Conservation (phyloP, 2,888 invertebrate genomes). For the Chydorus sphaericus region DNA sequence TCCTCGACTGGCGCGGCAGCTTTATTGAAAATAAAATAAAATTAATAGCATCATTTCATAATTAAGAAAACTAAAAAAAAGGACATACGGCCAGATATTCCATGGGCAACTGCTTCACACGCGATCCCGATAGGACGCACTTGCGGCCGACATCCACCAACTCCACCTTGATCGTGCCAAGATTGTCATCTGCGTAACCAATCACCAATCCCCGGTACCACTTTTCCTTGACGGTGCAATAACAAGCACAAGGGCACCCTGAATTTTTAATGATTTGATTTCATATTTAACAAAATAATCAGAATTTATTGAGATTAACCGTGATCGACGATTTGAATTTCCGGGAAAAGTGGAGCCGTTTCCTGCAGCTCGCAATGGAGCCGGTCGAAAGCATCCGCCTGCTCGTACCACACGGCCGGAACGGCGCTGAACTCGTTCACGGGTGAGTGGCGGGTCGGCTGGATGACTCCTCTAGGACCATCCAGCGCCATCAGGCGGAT, state of each 20-base stretch:
- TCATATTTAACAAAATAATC: not conserved
- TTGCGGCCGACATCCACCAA: not conserved
- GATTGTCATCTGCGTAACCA: not conserved
- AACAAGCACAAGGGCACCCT: not conserved
- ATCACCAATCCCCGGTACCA: not conserved
- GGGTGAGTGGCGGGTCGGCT: not conserved
- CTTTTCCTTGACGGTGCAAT: not conserved
- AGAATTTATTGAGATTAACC: not conserved
- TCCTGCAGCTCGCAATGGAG: not conserved
- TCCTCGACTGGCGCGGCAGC: too few species aligned
- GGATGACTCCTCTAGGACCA: not conserved
- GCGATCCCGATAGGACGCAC: not conserved
- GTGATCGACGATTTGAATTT: not conserved
- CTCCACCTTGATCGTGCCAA: not conserved
- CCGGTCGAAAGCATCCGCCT: not conserved
- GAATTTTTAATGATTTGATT: not conserved
- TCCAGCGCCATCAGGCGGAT: not conserved
- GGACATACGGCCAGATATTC: not conserved
- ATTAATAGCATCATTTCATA: too few species aligned
- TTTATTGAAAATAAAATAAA: too few species aligned
- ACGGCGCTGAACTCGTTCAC: not conserved
- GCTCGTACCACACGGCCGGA: not conserved
- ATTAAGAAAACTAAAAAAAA: not conserved
- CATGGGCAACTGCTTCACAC: not conserved
- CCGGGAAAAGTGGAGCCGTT: not conserved